These are phyloP conservation scores for Lycopodina hypogea DNA, from an alignment of 37 sponge, comb jelly and placozoan species.

Conservation along the genomic window DNA sequence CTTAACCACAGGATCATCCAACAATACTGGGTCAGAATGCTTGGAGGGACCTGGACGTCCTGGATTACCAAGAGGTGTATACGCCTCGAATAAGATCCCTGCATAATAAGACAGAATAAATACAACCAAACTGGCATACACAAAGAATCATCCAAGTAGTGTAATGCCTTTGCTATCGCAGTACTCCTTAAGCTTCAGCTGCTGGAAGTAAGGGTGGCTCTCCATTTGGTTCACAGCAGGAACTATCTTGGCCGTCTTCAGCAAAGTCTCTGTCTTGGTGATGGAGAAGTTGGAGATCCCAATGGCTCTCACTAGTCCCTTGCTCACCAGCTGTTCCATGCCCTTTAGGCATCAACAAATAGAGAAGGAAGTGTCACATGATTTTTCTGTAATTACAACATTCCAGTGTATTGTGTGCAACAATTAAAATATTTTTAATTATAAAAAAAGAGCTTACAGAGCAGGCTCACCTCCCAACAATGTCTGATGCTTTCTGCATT, in stretches of 20 bases:
- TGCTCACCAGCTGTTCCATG: conserved; percentile 64
- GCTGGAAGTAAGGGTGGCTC: conserved; percentile 83
- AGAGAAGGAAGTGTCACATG: too few relatives aligned
- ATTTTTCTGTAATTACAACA: too few relatives aligned
- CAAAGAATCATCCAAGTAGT: neutral
- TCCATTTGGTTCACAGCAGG: conserved; percentile 93
- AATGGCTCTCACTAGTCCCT: conserved; percentile 69
- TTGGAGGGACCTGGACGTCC: neutral
- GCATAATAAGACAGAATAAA: neutral
- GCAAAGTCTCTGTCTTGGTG: conserved; percentile 64
- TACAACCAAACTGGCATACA: too few relatives aligned
- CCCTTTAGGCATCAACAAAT: conserved; percentile 18
- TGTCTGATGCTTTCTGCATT: conserved; percentile 22
- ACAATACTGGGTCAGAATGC: conserved; percentile 36
- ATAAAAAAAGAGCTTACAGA: neutral
- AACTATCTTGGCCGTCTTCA: conserved; percentile 77
- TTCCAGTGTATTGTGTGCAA: too few relatives aligned
- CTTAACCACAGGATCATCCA: conserved; percentile 63
- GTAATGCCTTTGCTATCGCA: conserved; percentile 64
- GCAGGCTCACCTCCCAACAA: conserved; percentile 39
- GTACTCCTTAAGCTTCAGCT: conserved; percentile 75
- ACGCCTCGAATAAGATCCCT: conserved; percentile 79
- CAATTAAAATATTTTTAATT: neutral
- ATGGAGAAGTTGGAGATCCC: conserved; percentile 91
- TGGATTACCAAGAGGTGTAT: conserved; percentile 80